Evolutionary conservation across 2,888 invertebrate species (phyloP).

Genomic region (Penaeus monodon): DNA sequence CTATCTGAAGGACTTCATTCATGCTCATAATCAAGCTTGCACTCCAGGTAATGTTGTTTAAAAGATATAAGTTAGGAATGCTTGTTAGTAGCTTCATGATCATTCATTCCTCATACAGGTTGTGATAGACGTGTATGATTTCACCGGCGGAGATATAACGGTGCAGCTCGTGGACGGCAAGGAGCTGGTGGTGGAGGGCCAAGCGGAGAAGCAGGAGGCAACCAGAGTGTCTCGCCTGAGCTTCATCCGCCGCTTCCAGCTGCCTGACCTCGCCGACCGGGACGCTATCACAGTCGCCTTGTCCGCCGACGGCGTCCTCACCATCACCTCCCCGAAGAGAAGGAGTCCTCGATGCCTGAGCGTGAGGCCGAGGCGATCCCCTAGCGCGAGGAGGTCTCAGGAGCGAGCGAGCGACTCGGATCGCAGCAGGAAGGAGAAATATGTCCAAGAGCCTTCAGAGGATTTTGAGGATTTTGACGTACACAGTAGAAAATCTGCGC

Average conservation of each 20-base stretch:
- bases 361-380: background rate
- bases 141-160: constrained; percentile 43
- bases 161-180: constrained; percentile 47
- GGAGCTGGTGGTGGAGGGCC: constrained; percentile 56
- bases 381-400: constrained; percentile 4
- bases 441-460: background rate
- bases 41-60: no score
- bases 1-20: background rate
- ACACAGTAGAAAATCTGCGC: background rate
- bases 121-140: constrained; percentile 61
- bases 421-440: background rate
- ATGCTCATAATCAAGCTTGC: background rate
- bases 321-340: constrained; percentile 45
- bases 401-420: background rate
- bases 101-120: constrained; percentile 34
- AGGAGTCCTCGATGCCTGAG: background rate
- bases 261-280: constrained; percentile 42
- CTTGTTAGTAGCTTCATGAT: no score
- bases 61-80: no score
- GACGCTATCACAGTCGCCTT: constrained; percentile 49
- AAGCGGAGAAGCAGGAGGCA: constrained; percentile 39
- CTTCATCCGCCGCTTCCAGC: constrained; percentile 54
- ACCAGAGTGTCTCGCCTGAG: constrained; percentile 39
- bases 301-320: constrained; percentile 56
- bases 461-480: constrained; percentile 8